Conservation (phyloP, 2,113 vertebrate species). For the Maccullochella peelii region DNA sequence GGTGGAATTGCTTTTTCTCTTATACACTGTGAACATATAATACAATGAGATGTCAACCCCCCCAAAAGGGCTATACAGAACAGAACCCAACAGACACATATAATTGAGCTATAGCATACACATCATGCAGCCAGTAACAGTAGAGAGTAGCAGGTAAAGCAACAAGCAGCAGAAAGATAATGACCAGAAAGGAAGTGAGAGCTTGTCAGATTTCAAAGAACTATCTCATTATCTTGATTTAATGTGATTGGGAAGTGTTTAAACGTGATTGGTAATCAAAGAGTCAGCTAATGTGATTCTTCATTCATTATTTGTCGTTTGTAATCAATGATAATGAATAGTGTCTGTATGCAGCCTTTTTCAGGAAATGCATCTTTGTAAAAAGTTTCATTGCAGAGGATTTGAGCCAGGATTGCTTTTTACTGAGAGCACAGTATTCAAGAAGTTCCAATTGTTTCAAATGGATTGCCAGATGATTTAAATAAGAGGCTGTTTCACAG, state of each 20-base stretch:
- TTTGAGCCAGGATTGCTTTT: slow-evolving; percentile 46
- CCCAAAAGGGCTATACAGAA: neutral
- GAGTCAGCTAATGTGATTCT: slow-evolving; percentile 22
- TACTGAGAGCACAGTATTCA: slow-evolving; percentile 8
- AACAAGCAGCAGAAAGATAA: neutral
- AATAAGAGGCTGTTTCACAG: slow-evolving; percentile 12
- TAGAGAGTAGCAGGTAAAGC: neutral
- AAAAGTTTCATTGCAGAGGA: slow-evolving; percentile 26
- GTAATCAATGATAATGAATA: slow-evolving; percentile 24
- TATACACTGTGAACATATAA: neutral
- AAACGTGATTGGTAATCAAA: slow-evolving; percentile 48
- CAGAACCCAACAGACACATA: slow-evolving; percentile 15
- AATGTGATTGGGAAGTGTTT: slow-evolving; percentile 41
- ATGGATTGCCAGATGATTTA: slow-evolving; percentile 2
- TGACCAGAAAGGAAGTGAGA: neutral
- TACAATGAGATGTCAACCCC: neutral
- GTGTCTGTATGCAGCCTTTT: neutral
- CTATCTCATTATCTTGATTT: slow-evolving; percentile 29
- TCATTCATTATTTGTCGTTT: slow-evolving; percentile 13
- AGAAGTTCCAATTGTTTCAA: slow-evolving; percentile 14
- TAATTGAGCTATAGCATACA: slow-evolving; percentile 27
- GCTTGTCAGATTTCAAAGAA: neutral
- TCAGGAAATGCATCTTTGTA: slow-evolving; percentile 18
- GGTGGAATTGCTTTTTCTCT: slow-evolving; percentile 2
- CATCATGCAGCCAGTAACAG: neutral